A percentile compares a stretch with the other conserved stretches of the same genome.
Evolutionary conservation across 2,113 vertebrate species (phyloP).

Genomic region (Hyaena hyaena): DNA sequence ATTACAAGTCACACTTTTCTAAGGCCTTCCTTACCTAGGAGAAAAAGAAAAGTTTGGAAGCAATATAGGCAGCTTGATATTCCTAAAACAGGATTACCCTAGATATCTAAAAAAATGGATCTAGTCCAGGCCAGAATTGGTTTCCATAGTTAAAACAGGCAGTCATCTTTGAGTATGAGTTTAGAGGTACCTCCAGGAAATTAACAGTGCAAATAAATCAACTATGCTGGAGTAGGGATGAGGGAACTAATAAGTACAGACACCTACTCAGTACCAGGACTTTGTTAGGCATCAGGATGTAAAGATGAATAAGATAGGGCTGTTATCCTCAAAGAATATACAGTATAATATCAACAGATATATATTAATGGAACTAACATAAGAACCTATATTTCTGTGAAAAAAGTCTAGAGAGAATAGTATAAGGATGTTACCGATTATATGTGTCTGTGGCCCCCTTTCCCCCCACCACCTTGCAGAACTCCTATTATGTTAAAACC

Average conservation of each 20-base stretch:
- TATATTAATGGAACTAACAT: neutral
- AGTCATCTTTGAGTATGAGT: neutral
- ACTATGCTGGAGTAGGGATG: neutral
- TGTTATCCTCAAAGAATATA: neutral
- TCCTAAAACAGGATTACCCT: neutral
- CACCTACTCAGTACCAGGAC: neutral
- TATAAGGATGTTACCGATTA: neutral
- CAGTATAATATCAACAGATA: neutral
- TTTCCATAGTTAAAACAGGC: neutral
- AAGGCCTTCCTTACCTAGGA: neutral
- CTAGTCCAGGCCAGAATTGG: neutral
- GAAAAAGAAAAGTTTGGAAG: neutral
- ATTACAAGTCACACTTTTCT: neutral
- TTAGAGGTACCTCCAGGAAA: neutral
- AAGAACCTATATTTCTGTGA: neutral
- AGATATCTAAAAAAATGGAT: neutral
- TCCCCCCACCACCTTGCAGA: neutral
- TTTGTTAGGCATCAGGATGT: neutral
- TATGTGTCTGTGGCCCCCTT: neutral
- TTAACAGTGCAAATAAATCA: conserved; percentile 1
- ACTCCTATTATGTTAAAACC: neutral
- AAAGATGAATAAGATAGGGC: neutral
- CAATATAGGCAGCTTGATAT: neutral
- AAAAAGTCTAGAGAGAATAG: neutral
- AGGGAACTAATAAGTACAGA: neutral